Evolutionary conservation across 2,113 vertebrate genomes (phyloP).

Genomic region (Chaetodon trifascialis): DNA sequence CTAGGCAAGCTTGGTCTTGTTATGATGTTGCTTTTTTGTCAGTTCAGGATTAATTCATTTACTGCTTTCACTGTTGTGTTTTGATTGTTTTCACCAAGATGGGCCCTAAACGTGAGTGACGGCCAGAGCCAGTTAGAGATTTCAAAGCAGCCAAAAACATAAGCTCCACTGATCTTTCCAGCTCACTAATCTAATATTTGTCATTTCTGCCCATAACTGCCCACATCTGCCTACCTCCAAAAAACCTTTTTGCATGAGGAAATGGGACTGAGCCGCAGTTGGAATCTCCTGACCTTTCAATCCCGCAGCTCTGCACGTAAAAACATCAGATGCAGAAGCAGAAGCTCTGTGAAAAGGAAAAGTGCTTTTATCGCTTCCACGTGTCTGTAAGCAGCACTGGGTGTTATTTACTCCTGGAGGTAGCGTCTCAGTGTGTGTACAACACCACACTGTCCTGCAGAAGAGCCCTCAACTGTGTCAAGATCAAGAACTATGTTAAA

Average conservation of each 20-base stretch:
- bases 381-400: conserved; percentile 21
- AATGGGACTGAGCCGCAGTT: conserved; percentile 9
- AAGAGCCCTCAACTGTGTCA: conserved; percentile 12
- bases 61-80: neutral
- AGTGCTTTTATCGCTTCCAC: conserved; percentile 10
- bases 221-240: conserved; percentile 11
- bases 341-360: conserved; percentile 1
- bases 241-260: conserved; percentile 31
- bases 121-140: conserved; percentile 11
- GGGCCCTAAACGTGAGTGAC: conserved; percentile 23
- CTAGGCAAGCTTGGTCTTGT: neutral
- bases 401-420: conserved; percentile 40
- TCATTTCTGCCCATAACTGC: neutral
- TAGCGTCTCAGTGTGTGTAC: conserved; percentile 8
- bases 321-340: neutral
- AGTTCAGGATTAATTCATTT: neutral
- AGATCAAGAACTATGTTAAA: conserved; percentile 40
- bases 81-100: conserved; percentile 11
- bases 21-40: neutral
- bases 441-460: neutral
- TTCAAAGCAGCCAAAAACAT: conserved; percentile 24
- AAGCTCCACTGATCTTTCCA: conserved; percentile 36
- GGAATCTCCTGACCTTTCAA: conserved; percentile 12
- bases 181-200: conserved; percentile 39
- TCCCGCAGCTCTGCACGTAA: conserved; percentile 4